phyloP scores from a whole-genome alignment of 2,113 vertebrate species.

The Kryptolebias marmoratus region DNA sequence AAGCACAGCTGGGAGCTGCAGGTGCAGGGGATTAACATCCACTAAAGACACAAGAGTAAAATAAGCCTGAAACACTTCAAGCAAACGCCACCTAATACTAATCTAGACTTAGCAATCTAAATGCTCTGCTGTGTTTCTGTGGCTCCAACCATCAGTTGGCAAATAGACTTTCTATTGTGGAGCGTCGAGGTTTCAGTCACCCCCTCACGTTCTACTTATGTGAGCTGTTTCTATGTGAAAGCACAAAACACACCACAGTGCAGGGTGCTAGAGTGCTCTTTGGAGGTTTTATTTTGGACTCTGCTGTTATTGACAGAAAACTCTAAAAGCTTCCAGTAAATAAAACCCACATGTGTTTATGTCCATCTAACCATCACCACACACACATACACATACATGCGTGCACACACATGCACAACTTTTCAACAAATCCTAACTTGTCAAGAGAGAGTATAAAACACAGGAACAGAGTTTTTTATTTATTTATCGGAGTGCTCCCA shows the following conservation, averaged over 20 bases:
- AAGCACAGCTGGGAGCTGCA: slow-evolving; percentile 68
- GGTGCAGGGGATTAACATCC: slow-evolving; percentile 46
- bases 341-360: slow-evolving; percentile 3
- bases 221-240: slow-evolving; percentile 27
- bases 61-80: slow-evolving; percentile 34
- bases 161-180: slow-evolving; percentile 33
- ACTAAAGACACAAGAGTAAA: slow-evolving; percentile 17
- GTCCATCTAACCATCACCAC: neutral
- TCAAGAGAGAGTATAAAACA: slow-evolving; percentile 15
- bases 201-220: slow-evolving; percentile 24
- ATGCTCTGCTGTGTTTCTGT: slow-evolving; percentile 27
- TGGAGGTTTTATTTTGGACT: neutral
- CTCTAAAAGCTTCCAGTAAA: slow-evolving; percentile 55
- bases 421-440: slow-evolving; percentile 13
- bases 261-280: slow-evolving; percentile 38
- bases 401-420: slow-evolving; percentile 10
- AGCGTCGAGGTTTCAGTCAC: slow-evolving; percentile 50
- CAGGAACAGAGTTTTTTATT: slow-evolving; percentile 4
- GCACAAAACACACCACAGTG: neutral
- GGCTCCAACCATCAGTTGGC: slow-evolving; percentile 32
- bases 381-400: neutral
- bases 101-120: slow-evolving; percentile 23
- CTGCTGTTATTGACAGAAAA: slow-evolving; percentile 41
- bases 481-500: slow-evolving; percentile 41
- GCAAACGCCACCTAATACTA: slow-evolving; percentile 19